Evolutionary conservation across 2,888 invertebrate genomes (phyloP).

Genomic region (Neoscelio sp.): DNA sequence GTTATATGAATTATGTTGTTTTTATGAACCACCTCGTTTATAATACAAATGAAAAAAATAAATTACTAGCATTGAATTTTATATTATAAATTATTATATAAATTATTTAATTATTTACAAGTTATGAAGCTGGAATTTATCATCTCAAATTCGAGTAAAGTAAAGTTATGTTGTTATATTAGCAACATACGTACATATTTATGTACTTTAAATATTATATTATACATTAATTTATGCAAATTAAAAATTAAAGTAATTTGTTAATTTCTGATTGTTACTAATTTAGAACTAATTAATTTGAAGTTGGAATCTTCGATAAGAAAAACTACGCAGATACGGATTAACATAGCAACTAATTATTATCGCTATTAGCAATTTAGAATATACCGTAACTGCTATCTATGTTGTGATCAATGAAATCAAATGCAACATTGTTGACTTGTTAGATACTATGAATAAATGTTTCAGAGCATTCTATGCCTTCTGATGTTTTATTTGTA

Average conservation of each 20-base stretch:
- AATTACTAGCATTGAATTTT: too few species aligned
- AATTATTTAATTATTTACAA: too few species aligned
- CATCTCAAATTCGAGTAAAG: too few species aligned
- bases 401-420: slow-evolving; percentile 32
- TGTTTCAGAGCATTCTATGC: slow-evolving; percentile 40
- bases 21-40: too few species aligned
- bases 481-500: slow-evolving; percentile 8
- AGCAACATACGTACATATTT: too few species aligned
- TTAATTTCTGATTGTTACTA: slow-evolving; percentile 11
- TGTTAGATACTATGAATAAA: slow-evolving; percentile 19
- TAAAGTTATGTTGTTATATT: too few species aligned
- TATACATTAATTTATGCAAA: too few species aligned
- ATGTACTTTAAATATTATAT: too few species aligned
- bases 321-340: slow-evolving; percentile 18
- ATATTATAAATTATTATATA: too few species aligned
- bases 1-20: background rate
- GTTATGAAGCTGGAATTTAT: too few species aligned
- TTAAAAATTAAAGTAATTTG: background rate
- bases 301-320: background rate
- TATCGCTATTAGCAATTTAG: slow-evolving; percentile 15
- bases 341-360: slow-evolving; percentile 36
- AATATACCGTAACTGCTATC: background rate
- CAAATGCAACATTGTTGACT: background rate
- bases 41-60: too few species aligned
- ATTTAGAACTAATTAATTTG: slow-evolving; percentile 43